phyloP scores from a whole-genome alignment of 2,888 invertebrate genomes.

The Reticulitermes lucifugus region DNA sequence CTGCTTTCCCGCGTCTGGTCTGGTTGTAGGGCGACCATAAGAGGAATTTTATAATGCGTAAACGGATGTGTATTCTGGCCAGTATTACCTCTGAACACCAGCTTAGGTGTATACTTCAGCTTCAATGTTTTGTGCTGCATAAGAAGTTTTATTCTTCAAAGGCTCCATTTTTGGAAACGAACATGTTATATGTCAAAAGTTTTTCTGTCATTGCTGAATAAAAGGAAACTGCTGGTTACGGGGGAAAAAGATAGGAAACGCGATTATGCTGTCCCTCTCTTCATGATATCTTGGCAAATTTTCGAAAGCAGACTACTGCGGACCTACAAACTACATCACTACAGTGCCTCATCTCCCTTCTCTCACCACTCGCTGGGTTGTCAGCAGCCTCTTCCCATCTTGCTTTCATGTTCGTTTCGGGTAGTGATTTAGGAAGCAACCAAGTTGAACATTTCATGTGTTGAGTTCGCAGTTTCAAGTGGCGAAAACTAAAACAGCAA shows the following conservation, averaged over 20 bases:
- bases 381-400: neutral
- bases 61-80: too few species aligned
- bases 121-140: too few species aligned
- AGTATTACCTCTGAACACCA: too few species aligned
- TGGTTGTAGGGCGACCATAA: too few species aligned
- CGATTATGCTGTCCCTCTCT: too few species aligned
- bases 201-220: neutral
- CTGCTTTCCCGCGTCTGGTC: too few species aligned
- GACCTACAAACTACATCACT: too few species aligned
- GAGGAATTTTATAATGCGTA: too few species aligned
- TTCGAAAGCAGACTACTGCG: slow-evolving; percentile 3
- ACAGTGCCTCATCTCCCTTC: too few species aligned
- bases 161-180: slow-evolving; percentile 12
- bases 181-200: slow-evolving; percentile 23
- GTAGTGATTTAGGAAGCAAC: neutral
- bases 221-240: neutral
- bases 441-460: slow-evolving; percentile 5
- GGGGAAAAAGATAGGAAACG: neutral
- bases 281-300: slow-evolving; percentile 10
- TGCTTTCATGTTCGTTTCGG: neutral
- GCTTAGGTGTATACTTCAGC: too few species aligned
- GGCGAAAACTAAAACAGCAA: neutral
- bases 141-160: neutral
- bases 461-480: slow-evolving; percentile 5
- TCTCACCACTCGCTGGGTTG: neutral